Evolutionary conservation across 2,113 vertebrate genomes (phyloP), one percentile per base, ranked within the genome.

Genomic region (Panurus biarmicus): DNA sequence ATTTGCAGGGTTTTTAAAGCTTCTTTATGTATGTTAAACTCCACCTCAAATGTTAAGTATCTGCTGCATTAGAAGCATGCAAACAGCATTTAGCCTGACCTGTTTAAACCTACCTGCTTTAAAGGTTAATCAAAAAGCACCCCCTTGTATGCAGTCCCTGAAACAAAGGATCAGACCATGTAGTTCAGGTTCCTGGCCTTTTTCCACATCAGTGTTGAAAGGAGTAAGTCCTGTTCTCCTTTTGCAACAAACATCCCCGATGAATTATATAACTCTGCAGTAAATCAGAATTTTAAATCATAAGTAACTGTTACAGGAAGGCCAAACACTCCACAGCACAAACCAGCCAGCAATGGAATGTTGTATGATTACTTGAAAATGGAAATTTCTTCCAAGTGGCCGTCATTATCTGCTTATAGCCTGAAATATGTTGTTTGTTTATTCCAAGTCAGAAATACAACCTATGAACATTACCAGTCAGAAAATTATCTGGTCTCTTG

Each of bases 401-500:
- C 72, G 5, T 88, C 90, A 45, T 75, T 86, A 33, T 86, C 90
- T 90, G 76, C 75, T 93, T 76, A 80, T 71, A 93, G 86, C 64
- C 60, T 64, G 72, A 84, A 88, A 86, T 74, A 84, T 7, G 35
- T 54, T 60, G 31, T 89, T 92, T 90, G 83, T 92, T 92, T 90
- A 78, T 75, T 77, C 48, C 48, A 21, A 86, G 78, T 79, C 90
- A 82, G 47, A 93, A 92, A 90, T 93, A 94, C 26, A 91, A 65
- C 45, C 82, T 77, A 64, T 17, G 19, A 85, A 90, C 45, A 44
- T 81, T 69, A 75, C 65, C 66, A 92, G 84, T 88, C 80, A 91
- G 89, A 80, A 96, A 87, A 92, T 89, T 89, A 57, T 96, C 87
- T 69, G 54, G 57, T 91, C 70, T 31, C 62, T 92, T 65, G 36